Conservation (phyloP, 2,888 invertebrate genomes). For the Melitaea athalia region DNA sequence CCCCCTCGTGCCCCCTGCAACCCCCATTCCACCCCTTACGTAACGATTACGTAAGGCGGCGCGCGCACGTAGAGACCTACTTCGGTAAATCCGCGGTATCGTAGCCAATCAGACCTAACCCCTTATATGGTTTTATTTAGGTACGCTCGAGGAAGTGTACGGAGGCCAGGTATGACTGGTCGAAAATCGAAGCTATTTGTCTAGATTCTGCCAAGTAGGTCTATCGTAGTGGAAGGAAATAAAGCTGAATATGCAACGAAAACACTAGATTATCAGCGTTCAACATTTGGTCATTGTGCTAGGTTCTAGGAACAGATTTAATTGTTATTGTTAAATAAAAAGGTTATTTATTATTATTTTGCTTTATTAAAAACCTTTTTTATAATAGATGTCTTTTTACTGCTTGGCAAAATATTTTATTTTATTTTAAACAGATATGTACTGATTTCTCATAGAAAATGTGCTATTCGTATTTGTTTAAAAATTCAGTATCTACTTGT, state of each 20-base stretch:
- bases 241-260: constrained; percentile 19
- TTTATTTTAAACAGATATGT: too few species aligned
- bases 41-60: constrained; percentile 77
- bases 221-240: constrained; percentile 28
- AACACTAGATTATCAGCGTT: constrained; percentile 10
- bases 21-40: constrained; percentile 66
- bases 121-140: constrained; percentile 25
- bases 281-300: constrained; percentile 47
- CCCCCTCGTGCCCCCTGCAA: constrained; percentile 47
- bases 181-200: constrained; percentile 33
- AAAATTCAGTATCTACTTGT: not conserved
- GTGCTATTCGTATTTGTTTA: not conserved
- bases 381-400: not conserved
- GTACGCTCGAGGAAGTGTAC: constrained; percentile 32
- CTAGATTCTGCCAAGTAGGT: constrained; percentile 13
- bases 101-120: constrained; percentile 34
- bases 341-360: not conserved
- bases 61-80: constrained; percentile 70
- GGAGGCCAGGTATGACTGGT: constrained; percentile 48
- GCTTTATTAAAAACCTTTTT: not conserved
- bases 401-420: not conserved
- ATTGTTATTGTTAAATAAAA: constrained; percentile 31
- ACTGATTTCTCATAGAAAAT: not conserved
- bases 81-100: constrained; percentile 37
- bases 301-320: constrained; percentile 54